A percentile compares a stretch with the other conserved stretches of the same genome.
Conservation (phyloP, 2,888 invertebrate genomes). For the Leptopilina myrica region DNA sequence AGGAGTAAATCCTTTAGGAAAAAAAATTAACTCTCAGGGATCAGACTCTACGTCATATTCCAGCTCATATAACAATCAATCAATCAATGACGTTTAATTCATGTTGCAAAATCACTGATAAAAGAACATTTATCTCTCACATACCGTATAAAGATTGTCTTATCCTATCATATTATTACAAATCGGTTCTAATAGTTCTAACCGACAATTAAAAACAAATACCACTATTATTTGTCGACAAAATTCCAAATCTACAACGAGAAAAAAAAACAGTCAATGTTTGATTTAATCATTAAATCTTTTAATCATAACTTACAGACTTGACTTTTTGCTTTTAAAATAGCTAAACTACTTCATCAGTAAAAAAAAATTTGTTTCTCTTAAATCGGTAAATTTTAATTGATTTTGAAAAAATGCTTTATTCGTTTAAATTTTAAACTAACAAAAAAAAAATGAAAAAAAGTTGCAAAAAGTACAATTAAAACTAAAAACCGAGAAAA, state of each 20-base stretch:
- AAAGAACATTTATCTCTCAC: conserved; percentile 1
- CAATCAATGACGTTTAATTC: conserved; percentile 15
- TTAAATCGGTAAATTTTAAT: too few species aligned
- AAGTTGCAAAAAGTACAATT: too few species aligned
- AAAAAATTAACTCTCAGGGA: conserved; percentile 13
- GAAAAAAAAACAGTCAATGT: neutral
- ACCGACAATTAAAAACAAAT: neutral
- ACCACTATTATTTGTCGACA: neutral
- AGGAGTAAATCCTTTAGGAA: neutral
- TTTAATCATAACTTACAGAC: neutral
- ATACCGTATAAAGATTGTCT: neutral
- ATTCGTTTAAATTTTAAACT: too few species aligned
- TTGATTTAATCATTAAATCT: neutral
- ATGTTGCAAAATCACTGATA: conserved; percentile 16
- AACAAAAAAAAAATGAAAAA: too few species aligned
- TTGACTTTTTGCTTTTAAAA: too few species aligned
- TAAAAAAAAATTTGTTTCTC: too few species aligned
- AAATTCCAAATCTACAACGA: neutral
- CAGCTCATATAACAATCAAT: neutral
- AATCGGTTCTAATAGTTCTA: neutral
- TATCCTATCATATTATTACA: conserved; percentile 10
- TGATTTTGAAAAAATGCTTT: too few species aligned
- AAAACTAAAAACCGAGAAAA: too few species aligned
- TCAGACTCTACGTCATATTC: conserved; percentile 7
- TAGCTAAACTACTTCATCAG: too few species aligned